Percentiles rank a stretch among this genome's conserved stretches.
Conservation (phyloP, 1,140 invertebrate genomes). For the Lepidurus couesii region DNA sequence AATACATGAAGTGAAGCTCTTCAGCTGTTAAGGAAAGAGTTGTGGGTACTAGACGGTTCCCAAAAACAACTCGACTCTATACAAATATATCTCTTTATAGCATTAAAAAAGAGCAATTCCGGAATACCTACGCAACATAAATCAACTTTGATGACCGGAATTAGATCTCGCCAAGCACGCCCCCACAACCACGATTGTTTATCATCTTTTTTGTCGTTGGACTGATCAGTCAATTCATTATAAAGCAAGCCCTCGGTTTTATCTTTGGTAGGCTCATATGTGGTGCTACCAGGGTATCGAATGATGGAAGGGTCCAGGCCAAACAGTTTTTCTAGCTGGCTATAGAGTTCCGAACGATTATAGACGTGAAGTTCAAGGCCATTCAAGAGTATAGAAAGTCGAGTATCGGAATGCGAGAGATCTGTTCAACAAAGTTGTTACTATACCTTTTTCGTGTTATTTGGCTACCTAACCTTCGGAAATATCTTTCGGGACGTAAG, state of each 20-base stretch:
- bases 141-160: slow-evolving; percentile 94
- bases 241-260: not conserved
- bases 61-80: slow-evolving; percentile 86
- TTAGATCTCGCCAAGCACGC: slow-evolving; percentile 81
- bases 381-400: slow-evolving; percentile 88
- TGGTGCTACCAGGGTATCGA: slow-evolving; percentile 42
- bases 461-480: slow-evolving; percentile 65
- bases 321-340: slow-evolving; percentile 80
- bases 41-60: slow-evolving; percentile 90
- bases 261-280: not conserved
- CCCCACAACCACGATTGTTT: slow-evolving; percentile 24
- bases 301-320: slow-evolving; percentile 73
- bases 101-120: slow-evolving; percentile 27
- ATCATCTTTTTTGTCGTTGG: slow-evolving; percentile 1
- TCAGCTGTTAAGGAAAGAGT: slow-evolving; percentile 88
- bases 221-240: not conserved
- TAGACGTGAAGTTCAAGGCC: slow-evolving; percentile 95
- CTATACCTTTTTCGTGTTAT: not conserved
- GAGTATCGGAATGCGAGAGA: slow-evolving; percentile 69
- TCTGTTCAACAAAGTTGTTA: not conserved
- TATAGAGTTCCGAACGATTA: slow-evolving; percentile 85
- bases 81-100: slow-evolving; percentile 37
- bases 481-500: slow-evolving; percentile 89
- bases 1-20: slow-evolving; percentile 90
- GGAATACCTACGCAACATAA: slow-evolving; percentile 62